Evolutionary conservation across 2,888 invertebrate genomes (phyloP), one percentile per base, ranked within the genome.

Genomic region (Cataglyphis cursor): DNA sequence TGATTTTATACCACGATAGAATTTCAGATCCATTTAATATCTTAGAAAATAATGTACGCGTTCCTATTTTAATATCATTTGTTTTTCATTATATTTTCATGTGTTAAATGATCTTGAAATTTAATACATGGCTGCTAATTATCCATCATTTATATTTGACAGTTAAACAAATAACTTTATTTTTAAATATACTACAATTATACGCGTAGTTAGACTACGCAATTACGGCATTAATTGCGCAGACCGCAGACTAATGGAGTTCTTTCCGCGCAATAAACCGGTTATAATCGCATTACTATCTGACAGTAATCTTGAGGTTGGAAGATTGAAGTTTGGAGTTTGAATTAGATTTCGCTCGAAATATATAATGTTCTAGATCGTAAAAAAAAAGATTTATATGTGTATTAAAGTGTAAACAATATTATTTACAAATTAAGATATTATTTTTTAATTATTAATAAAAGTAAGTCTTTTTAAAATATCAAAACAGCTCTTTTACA

Each of bases 151-250:
- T 68, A 24, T 9, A 57, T 3, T 15, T 41, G 10, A 51, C 24
- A 51, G 12, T 66, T 28, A 9, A 54, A 28, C 28, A 31, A 21
- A 21, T 3, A 70, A 48, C 8, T 21, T 31, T 44, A 8, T 12
- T 21, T 66, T 57, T 61, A 51, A 21, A 51, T 35, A 59, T 41
- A 59, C 41, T 31, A 6, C 41, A 21, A 54, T n/a, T 57, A 31
- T 12, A 15, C 21, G 28, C n/a, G 59, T 4, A 35, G 28, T 44
- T 38, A 44, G 35, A 51, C 51, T 21, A 61, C 68, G 51, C 59
- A 76, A 82, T 82, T 82, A 82, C 18, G 3, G 35, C 41, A 68
- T 3, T 74, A 66, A 74, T 82, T 81, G 66, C 35, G 4, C 18
- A n/a, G 24, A 31, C 44, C 35, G 66, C 31, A 41, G 21, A 9